Percentiles rank a stretch among this genome's conserved stretches.
These are phyloP conservation scores for Tinea trinotella DNA, from an alignment of 2,888 invertebrate genomes.

Conservation along the genomic window DNA sequence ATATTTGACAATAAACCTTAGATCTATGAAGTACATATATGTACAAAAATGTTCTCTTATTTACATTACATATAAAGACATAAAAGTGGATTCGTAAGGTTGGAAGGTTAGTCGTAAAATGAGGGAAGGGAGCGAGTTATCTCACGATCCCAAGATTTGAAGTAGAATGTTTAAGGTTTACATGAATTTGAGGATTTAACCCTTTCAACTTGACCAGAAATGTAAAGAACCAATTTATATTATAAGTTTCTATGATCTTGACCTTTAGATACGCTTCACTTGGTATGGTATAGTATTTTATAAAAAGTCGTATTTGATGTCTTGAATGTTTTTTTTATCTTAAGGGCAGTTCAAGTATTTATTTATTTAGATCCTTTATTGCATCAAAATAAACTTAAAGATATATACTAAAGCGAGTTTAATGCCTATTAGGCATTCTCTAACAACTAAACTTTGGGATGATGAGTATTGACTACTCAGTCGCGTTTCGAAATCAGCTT, in stretches of 20 bases:
- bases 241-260: background rate
- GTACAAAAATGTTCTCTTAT: background rate
- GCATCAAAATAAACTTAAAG: too few relatives aligned
- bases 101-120: constrained; percentile 4
- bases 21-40: background rate
- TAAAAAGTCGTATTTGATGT: background rate
- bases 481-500: too few relatives aligned
- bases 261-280: background rate
- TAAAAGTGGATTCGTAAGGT: constrained; percentile 4
- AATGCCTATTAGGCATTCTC: too few relatives aligned
- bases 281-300: background rate
- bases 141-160: constrained; percentile 8
- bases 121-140: background rate
- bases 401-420: too few relatives aligned
- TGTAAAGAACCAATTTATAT: background rate
- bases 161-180: background rate
- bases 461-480: too few relatives aligned
- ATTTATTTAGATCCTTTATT: too few relatives aligned
- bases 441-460: too few relatives aligned
- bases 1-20: background rate
- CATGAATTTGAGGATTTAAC: background rate
- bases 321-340: too few relatives aligned
- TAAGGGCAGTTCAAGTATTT: too few relatives aligned
- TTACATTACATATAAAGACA: constrained; percentile 6
- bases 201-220: background rate